Evolutionary conservation across 1,140 invertebrate genomes (phyloP).

Genomic region (Drosophila fuyamai): DNA sequence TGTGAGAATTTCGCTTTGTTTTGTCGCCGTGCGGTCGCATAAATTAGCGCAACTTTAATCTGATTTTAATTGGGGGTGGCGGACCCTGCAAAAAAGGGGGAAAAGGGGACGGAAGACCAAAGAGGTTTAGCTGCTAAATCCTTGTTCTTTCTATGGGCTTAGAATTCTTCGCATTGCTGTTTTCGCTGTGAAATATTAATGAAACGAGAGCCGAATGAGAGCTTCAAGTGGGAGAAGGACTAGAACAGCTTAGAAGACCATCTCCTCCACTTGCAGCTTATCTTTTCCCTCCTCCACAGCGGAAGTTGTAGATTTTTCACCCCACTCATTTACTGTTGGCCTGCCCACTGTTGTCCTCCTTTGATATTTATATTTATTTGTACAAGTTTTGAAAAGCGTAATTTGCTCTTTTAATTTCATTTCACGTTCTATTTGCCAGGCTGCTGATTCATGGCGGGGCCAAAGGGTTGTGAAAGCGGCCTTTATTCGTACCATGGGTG

Average conservation of each 20-base stretch:
- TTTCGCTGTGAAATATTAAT: slow-evolving; percentile 74
- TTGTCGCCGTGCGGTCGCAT: slow-evolving; percentile 79
- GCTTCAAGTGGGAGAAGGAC: slow-evolving; percentile 35
- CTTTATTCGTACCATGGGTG: slow-evolving; percentile 26
- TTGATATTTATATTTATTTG: slow-evolving; percentile 72
- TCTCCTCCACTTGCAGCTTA: slow-evolving; percentile 17
- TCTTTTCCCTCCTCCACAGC: slow-evolving; percentile 15
- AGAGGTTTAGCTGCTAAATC: slow-evolving; percentile 47
- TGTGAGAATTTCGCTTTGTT: slow-evolving; percentile 63
- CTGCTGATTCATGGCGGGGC: slow-evolving; percentile 5
- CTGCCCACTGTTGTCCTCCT: slow-evolving; percentile 10
- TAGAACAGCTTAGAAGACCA: slow-evolving; percentile 30
- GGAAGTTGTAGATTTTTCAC: slow-evolving; percentile 11
- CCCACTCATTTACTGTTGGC: not conserved
- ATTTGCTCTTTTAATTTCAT: slow-evolving; percentile 80
- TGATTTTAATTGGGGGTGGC: slow-evolving; percentile 79
- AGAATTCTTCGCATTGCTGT: slow-evolving; percentile 44
- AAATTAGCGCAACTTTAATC: slow-evolving; percentile 82
- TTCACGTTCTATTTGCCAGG: slow-evolving; percentile 65
- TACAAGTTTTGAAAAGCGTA: slow-evolving; percentile 51
- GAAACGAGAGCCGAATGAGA: slow-evolving; percentile 54
- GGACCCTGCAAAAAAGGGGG: not conserved
- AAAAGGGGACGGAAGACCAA: slow-evolving; percentile 9
- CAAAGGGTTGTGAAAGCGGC: slow-evolving; percentile 9
- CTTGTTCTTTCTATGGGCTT: slow-evolving; percentile 61